Conservation (phyloP, 2,888 invertebrate genomes). For the Pterostichus niger region DNA sequence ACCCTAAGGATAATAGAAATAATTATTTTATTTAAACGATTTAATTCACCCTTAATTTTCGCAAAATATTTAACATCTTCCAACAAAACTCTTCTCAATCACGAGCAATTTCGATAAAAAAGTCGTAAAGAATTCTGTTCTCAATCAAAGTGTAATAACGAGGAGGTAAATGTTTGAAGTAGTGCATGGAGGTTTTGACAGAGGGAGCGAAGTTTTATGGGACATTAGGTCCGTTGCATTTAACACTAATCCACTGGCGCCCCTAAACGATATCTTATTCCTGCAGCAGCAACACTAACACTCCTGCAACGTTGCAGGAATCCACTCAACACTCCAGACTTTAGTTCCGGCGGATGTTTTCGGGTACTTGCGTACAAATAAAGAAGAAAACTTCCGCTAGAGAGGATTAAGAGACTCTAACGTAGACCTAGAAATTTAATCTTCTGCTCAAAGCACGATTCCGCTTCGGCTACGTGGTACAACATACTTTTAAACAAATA, state of each 20-base stretch:
- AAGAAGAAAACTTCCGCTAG: slow-evolving; percentile 8
- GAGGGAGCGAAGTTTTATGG: slow-evolving; percentile 16
- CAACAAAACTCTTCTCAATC: too few species aligned
- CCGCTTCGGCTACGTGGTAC: too few species aligned
- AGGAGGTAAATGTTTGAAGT: neutral
- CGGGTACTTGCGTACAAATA: neutral
- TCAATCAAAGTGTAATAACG: neutral
- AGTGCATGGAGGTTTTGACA: neutral
- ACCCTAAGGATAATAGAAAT: too few species aligned
- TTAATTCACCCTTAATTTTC: too few species aligned
- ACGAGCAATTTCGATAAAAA: too few species aligned
- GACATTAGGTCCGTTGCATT: slow-evolving; percentile 49
- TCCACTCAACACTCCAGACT: neutral
- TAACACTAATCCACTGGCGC: slow-evolving; percentile 48
- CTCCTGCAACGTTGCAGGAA: neutral
- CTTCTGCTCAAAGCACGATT: too few species aligned
- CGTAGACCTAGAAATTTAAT: neutral
- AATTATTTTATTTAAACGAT: too few species aligned
- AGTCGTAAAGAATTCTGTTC: too few species aligned
- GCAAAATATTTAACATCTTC: too few species aligned
- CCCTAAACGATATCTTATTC: slow-evolving; percentile 45
- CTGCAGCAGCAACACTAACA: slow-evolving; percentile 1
- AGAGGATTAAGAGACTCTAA: neutral
- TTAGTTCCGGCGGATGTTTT: too few species aligned
- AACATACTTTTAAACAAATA: too few species aligned